phyloP scores from a whole-genome alignment of 2,113 vertebrate species.

The Arvicanthis niloticus region DNA sequence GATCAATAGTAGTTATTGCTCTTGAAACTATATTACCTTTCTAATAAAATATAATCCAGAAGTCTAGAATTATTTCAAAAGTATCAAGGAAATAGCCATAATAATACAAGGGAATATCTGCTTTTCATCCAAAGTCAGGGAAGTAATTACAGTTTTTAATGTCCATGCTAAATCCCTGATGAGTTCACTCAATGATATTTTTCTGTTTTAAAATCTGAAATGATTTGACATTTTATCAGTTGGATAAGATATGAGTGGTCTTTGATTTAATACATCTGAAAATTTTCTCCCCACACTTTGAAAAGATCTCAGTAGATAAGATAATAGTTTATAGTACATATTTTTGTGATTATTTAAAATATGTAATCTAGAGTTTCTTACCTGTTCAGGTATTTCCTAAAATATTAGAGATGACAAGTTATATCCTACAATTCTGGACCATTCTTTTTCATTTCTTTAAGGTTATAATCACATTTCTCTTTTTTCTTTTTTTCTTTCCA shows the following conservation, averaged over 20 bases:
- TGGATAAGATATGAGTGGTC: neutral
- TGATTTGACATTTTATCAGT: constrained; percentile 17
- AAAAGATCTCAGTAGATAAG: neutral
- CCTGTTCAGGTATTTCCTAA: neutral
- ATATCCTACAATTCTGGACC: neutral
- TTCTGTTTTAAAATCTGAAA: constrained; percentile 31
- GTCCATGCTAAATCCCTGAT: constrained; percentile 16
- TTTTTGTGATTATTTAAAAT: neutral
- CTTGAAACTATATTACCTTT: constrained; percentile 73
- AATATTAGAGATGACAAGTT: neutral
- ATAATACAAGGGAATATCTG: constrained; percentile 27
- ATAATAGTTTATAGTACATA: neutral
- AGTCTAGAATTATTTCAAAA: constrained; percentile 63
- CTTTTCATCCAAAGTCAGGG: constrained; percentile 35
- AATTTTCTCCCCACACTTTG: neutral
- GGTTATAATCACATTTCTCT: too few relatives aligned
- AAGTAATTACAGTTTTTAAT: constrained; percentile 61
- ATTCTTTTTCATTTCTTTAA: neutral
- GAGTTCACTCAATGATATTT: constrained; percentile 9
- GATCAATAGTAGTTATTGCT: constrained; percentile 77
- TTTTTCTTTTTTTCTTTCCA: neutral
- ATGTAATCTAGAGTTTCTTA: neutral
- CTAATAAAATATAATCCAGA: constrained; percentile 77
- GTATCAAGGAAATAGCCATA: constrained; percentile 49
- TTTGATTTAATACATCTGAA: neutral